Percentiles rank a stretch among this genome's conserved stretches.
Conservation (phyloP, 2,797 vertebrate genomes). For the Propithecus perrieri region DNA sequence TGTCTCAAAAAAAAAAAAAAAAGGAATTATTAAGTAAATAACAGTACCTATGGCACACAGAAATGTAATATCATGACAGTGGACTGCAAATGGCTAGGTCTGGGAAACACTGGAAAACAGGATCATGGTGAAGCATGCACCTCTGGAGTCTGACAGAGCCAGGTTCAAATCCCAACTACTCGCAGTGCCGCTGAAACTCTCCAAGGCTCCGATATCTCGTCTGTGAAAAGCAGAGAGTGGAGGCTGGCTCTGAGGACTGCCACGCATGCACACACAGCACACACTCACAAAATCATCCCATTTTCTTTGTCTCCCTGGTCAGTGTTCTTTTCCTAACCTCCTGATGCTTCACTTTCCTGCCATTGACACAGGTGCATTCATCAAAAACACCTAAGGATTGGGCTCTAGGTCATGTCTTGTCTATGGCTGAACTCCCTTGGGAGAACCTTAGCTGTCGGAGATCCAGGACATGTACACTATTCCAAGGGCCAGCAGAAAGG, state of each 20-base stretch:
- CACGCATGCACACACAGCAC: neutral
- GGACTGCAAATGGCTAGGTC: neutral
- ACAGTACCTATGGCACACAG: neutral
- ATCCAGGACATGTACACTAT: neutral
- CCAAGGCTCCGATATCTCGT: neutral
- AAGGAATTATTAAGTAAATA: neutral
- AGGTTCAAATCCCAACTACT: neutral
- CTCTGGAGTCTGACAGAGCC: neutral
- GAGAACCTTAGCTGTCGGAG: neutral
- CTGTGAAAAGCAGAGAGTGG: neutral
- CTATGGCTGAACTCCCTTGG: neutral
- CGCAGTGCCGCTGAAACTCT: neutral
- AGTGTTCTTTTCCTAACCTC: neutral
- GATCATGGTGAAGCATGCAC: neutral
- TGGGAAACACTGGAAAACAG: neutral
- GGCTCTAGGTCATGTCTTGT: neutral
- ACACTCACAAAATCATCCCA: neutral
- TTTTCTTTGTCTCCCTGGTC: neutral
- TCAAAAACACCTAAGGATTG: neutral
- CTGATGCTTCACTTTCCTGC: neutral
- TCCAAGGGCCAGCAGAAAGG: neutral
- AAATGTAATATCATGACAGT: neutral
- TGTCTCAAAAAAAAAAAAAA: too few relatives aligned
- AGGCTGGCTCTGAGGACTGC: neutral
- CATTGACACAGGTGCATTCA: rapidly evolving